Conservation (phyloP, 2,113 vertebrate genomes). For the Chitala chitala region DNA sequence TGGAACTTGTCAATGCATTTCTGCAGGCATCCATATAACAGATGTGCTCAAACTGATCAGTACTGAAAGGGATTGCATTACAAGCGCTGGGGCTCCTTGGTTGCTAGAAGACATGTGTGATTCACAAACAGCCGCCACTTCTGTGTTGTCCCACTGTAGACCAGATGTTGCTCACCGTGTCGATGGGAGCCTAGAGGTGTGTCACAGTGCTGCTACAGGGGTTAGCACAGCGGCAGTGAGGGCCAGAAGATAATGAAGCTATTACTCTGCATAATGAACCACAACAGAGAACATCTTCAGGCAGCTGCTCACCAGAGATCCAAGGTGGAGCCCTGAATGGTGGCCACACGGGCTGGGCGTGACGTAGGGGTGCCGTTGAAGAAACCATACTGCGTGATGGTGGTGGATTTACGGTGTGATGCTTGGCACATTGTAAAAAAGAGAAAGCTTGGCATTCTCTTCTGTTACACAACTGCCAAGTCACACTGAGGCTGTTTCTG, state of each 20-base stretch:
- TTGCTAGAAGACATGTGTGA: neutral
- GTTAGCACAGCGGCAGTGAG: neutral
- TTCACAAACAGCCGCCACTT: neutral
- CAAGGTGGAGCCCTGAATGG: too few relatives aligned
- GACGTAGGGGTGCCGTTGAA: too few relatives aligned
- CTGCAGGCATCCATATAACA: neutral
- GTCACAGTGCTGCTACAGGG: slow-evolving; percentile 26
- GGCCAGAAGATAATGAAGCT: slow-evolving; percentile 35
- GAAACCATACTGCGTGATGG: too few relatives aligned
- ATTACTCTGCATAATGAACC: slow-evolving; percentile 41
- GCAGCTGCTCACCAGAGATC: slow-evolving; percentile 8
- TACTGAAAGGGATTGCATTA: too few relatives aligned
- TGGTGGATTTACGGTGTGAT: too few relatives aligned
- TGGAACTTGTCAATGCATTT: neutral
- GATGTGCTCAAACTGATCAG: neutral
- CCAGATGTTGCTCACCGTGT: slow-evolving; percentile 28
- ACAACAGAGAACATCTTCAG: slow-evolving; percentile 23
- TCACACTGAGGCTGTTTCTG: too few relatives aligned
- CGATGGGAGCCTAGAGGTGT: slow-evolving; percentile 22
- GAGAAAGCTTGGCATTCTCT: too few relatives aligned
- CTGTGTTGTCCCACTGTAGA: neutral
- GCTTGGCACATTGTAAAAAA: too few relatives aligned
- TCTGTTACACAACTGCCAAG: too few relatives aligned
- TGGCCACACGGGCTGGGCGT: too few relatives aligned
- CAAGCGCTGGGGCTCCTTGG: neutral